phyloP scores from a whole-genome alignment of 2,113 vertebrate genomes.

The Atlantisia rogersi region DNA sequence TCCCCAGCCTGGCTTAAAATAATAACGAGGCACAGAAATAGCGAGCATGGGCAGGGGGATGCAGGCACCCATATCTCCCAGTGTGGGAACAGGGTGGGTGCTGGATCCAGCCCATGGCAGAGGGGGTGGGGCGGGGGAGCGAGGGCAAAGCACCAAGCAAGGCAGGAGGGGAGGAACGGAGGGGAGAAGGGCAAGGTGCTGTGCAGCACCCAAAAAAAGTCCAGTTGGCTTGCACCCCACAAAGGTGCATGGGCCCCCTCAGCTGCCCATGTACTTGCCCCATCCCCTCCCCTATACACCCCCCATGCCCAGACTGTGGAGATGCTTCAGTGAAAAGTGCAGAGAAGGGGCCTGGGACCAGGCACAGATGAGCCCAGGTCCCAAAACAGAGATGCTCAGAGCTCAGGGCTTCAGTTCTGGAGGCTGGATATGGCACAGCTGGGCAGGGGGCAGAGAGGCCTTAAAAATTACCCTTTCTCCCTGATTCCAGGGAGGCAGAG shows the following conservation, averaged over 20 bases:
- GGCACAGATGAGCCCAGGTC: rapidly evolving
- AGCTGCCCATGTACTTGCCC: no score
- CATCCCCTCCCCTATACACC: no score
- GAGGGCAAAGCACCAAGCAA: background rate
- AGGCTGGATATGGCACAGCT: background rate
- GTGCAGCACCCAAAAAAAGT: background rate
- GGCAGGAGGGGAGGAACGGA: background rate
- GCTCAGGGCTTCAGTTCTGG: background rate
- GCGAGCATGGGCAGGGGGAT: background rate
- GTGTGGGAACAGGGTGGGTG: background rate
- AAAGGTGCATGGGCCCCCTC: rapidly evolving
- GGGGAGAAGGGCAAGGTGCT: background rate
- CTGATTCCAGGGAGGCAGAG: background rate
- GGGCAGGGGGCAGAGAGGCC: background rate
- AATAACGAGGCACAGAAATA: background rate
- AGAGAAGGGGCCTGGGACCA: background rate
- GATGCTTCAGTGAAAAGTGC: background rate
- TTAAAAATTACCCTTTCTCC: background rate
- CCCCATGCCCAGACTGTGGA: background rate
- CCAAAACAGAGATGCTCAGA: background rate
- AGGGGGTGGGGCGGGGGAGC: no score
- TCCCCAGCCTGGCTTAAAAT: background rate
- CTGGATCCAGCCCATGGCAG: background rate
- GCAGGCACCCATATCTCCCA: background rate
- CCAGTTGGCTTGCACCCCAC: background rate